phyloP scores from a whole-genome alignment of 2,888 invertebrate species.

The Amblyteles armatorius region DNA sequence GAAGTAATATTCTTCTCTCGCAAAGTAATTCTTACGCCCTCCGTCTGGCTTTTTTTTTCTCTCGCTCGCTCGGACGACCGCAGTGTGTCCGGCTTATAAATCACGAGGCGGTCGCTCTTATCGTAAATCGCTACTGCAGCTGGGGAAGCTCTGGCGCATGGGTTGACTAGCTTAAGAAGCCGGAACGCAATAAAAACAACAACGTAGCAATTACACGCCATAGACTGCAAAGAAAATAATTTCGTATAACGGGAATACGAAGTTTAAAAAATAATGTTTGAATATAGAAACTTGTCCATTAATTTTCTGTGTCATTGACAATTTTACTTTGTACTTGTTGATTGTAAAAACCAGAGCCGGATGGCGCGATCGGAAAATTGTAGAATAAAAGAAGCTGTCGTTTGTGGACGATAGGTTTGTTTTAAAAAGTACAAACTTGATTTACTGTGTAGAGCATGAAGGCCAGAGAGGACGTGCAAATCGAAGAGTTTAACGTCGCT shows the following conservation, averaged over 20 bases:
- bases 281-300: too few relatives aligned
- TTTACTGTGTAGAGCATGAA: background rate
- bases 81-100: background rate
- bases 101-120: background rate
- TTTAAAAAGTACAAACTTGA: too few relatives aligned
- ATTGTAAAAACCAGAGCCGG: too few relatives aligned
- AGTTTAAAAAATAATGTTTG: too few relatives aligned
- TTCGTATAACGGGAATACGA: too few relatives aligned
- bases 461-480: background rate
- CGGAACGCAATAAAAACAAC: background rate
- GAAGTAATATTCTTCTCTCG: background rate
- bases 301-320: too few relatives aligned
- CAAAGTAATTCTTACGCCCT: background rate
- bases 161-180: background rate
- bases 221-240: too few relatives aligned
- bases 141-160: too few relatives aligned
- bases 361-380: too few relatives aligned
- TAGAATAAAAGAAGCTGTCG: too few relatives aligned
- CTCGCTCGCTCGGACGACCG: background rate
- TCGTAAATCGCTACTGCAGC: background rate
- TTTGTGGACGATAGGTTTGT: too few relatives aligned
- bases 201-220: background rate
- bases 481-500: background rate
- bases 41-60: background rate
- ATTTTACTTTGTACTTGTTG: too few relatives aligned